phyloP scores from a whole-genome alignment of 1,140 invertebrate species.

The Psix sp. region DNA sequence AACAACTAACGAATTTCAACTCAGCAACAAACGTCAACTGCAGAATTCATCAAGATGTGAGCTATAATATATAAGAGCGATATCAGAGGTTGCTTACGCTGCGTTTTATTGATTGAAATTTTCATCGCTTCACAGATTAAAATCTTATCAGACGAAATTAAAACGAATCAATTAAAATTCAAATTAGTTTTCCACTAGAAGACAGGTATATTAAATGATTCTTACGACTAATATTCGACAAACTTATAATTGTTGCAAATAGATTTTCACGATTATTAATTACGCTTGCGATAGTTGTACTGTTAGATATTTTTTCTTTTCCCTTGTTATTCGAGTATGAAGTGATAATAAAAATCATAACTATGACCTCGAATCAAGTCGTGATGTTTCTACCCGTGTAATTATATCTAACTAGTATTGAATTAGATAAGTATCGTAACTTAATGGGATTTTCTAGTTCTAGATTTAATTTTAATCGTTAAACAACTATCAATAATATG shows the following conservation, averaged over 20 bases:
- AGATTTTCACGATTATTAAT: conserved; percentile 36
- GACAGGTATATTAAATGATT: conserved; percentile 4
- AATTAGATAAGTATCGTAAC: conserved; percentile 41
- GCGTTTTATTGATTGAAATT: no score
- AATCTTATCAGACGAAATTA: conserved; percentile 1
- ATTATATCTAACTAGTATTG: conserved; percentile 39
- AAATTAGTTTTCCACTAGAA: conserved; percentile 15
- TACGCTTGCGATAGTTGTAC: conserved; percentile 3
- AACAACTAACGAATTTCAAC: no score
- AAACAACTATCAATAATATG: conserved; percentile 22
- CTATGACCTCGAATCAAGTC: conserved; percentile 34
- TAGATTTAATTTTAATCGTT: conserved; percentile 37
- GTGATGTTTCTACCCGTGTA: conserved; percentile 33
- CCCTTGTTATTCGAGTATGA: conserved; percentile 14
- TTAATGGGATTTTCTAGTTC: conserved; percentile 26
- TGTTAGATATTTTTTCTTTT: conserved; percentile 15
- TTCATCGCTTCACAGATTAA: background rate
- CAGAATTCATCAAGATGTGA: no score
- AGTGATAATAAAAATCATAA: conserved; percentile 33
- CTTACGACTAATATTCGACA: conserved; percentile 1
- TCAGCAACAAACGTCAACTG: no score
- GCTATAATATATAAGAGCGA: no score
- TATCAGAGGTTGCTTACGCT: no score
- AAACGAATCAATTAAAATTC: background rate
- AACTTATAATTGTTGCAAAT: conserved; percentile 12